Evolutionary conservation across 2,888 invertebrate genomes (phyloP).

Genomic region (Frankliniella intonsa): DNA sequence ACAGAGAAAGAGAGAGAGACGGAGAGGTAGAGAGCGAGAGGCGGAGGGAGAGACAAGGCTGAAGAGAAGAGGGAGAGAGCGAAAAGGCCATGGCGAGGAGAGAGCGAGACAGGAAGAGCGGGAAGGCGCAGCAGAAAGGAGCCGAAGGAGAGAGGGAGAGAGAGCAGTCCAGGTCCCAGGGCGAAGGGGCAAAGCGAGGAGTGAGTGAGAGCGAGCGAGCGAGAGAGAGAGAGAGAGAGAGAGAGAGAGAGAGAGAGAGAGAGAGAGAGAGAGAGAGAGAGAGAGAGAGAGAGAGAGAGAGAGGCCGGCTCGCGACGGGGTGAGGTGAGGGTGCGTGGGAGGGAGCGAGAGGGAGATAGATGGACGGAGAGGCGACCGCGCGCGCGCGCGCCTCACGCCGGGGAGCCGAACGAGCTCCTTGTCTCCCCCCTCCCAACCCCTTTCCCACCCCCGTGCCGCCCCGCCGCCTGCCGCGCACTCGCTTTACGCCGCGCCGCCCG

Average conservation of each 20-base stretch:
- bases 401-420: slow-evolving; percentile 21
- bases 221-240: background rate
- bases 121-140: too few species aligned
- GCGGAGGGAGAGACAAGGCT: too few species aligned
- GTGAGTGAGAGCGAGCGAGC: background rate
- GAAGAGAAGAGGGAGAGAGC: too few species aligned
- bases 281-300: background rate
- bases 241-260: background rate
- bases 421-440: background rate
- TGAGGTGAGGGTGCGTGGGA: background rate
- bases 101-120: too few species aligned
- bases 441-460: background rate
- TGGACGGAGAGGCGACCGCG: slow-evolving; percentile 11
- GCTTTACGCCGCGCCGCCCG: background rate
- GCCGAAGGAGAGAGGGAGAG: too few species aligned
- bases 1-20: too few species aligned
- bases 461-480: slow-evolving; percentile 20
- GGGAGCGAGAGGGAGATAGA: slow-evolving; percentile 22
- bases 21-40: too few species aligned
- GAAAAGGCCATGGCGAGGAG: too few species aligned
- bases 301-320: background rate
- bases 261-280: background rate
- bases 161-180: background rate
- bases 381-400: slow-evolving; percentile 16
- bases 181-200: background rate